Percentiles rank a stretch among this genome's conserved stretches.
These are phyloP conservation scores for Notarius quadriscutis DNA, from an alignment of 2,113 vertebrate species.

Conservation along the genomic window DNA sequence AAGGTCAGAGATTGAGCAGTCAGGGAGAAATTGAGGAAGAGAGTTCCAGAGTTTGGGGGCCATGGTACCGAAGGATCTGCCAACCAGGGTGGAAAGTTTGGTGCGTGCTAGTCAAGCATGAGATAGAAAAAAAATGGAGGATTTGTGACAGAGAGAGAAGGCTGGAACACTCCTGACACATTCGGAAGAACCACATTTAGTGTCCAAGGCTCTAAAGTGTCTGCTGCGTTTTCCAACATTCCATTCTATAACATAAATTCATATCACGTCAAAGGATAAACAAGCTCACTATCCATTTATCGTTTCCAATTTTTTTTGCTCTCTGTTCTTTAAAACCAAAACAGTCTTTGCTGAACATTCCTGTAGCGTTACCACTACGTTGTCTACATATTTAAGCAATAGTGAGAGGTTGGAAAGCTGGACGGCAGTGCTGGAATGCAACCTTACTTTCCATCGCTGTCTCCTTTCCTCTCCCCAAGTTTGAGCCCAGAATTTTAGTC, in stretches of 20 bases:
- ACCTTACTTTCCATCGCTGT: conserved; percentile 22
- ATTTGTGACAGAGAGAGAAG: conserved; percentile 4
- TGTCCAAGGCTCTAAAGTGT: conserved; percentile 7
- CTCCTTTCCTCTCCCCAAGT: conserved; percentile 14
- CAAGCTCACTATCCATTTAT: conserved; percentile 5
- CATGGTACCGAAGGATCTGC: too few species aligned
- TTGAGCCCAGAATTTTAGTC: conserved; percentile 28
- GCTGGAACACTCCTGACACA: not conserved
- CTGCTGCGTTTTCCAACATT: conserved; percentile 27
- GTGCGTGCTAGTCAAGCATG: not conserved
- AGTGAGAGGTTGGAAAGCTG: conserved; percentile 45
- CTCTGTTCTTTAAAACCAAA: conserved; percentile 14
- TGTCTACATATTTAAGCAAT: conserved; percentile 10
- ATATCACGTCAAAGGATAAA: conserved; percentile 27
- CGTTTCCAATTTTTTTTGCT: conserved; percentile 6
- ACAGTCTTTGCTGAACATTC: conserved; percentile 5
- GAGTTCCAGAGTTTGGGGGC: too few species aligned
- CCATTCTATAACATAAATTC: conserved; percentile 29
- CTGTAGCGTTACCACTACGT: conserved; percentile 1
- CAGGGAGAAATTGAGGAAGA: too few species aligned
- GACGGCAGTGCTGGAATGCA: conserved; percentile 44
- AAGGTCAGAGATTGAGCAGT: too few species aligned
- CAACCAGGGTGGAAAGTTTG: too few species aligned
- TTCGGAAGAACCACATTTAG: conserved; percentile 24
- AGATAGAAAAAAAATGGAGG: conserved; percentile 3